Base-by-base conservation (phyloP, 1,140 invertebrate species). In the Dufourea novaeangliae region DNA sequence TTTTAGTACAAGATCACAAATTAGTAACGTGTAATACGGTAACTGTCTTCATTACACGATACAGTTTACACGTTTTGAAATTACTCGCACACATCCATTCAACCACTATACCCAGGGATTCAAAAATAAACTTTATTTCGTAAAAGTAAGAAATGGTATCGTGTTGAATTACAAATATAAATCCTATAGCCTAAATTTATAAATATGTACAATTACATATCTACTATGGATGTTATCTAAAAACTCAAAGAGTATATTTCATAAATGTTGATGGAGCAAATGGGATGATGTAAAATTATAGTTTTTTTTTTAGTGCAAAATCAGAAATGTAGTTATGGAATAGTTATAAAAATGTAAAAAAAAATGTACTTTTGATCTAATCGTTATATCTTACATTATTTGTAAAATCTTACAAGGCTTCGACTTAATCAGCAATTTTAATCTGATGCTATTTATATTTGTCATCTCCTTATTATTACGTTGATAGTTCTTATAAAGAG, bases 81-180 rank as follows among this genome's bases (percentile, higher is more conserved):
- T 69, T 85, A 86, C 67, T 86, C 71, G 67, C 84, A 79, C 79
- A 86, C 82, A 83, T 84, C 85, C 85, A 84, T 85, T 83, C 86
- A 82, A 82, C 82, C 70, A 88, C 57, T 82, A 75, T 84, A 85
- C 82, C 78, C 81, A 86, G 80, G 80, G 73, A 86, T 90, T 89
- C 69, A 89, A 91, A 88, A 88, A 90, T 88, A 90, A 90, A 87
- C 79, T 90, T 88, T 90, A 89, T 89, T 89, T 84, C 85, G 84
- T 86, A 89, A 88, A 90, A 88, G 85, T 89, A 89, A 89, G 78
- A 91, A 89, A 88, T 88, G 81, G 71, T 89, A 78, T 89, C 74
- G 80, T 82, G 72, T 87, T 84, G 84, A 88, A 86, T 91, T 90
- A 90, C 89, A 89, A 88, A 86, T 90, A 90, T 85, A 89, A 89